A percentile compares a stretch with the other conserved stretches of the same genome.
Evolutionary conservation across 2,797 vertebrate genomes (phyloP).

Genomic region (Muscicapa striata): DNA sequence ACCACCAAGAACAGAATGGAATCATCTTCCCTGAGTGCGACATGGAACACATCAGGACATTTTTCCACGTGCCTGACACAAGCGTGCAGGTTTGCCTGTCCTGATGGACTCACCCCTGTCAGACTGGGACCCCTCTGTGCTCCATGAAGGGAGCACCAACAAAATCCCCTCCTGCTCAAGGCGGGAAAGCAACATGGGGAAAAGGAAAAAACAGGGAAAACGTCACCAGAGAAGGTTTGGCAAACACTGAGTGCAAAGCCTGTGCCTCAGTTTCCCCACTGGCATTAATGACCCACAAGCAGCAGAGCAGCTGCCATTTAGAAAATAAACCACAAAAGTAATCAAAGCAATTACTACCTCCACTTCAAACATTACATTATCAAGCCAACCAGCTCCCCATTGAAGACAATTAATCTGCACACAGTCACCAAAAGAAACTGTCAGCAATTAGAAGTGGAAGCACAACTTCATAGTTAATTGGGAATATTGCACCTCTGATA

Average conservation of each 20-base stretch:
- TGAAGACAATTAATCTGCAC: slow-evolving; percentile 54
- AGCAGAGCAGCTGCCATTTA: not conserved
- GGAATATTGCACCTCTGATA: slow-evolving; percentile 55
- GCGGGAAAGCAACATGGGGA: not conserved
- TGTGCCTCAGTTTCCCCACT: not conserved
- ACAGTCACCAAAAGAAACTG: slow-evolving; percentile 48
- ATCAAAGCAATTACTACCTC: slow-evolving; percentile 48
- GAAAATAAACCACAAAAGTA: not conserved
- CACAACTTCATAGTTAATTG: slow-evolving; percentile 53
- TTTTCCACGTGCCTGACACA: no score
- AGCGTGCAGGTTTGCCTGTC: no score
- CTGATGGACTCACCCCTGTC: no score
- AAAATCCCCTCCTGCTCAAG: no score
- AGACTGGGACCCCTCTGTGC: no score
- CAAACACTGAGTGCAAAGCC: not conserved
- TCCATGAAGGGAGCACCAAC: no score
- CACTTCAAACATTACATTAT: slow-evolving; percentile 46
- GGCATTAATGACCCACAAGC: not conserved
- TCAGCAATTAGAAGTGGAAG: slow-evolving; percentile 59
- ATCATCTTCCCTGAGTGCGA: not conserved
- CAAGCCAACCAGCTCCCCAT: slow-evolving; percentile 24
- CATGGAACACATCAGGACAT: not conserved
- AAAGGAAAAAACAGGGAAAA: not conserved
- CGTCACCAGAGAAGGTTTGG: not conserved
- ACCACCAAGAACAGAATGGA: not conserved